A percentile compares a stretch with the other conserved stretches of the same genome.
Evolutionary conservation across 2,888 invertebrate species (phyloP).

Genomic region (Gerosis bhagava): DNA sequence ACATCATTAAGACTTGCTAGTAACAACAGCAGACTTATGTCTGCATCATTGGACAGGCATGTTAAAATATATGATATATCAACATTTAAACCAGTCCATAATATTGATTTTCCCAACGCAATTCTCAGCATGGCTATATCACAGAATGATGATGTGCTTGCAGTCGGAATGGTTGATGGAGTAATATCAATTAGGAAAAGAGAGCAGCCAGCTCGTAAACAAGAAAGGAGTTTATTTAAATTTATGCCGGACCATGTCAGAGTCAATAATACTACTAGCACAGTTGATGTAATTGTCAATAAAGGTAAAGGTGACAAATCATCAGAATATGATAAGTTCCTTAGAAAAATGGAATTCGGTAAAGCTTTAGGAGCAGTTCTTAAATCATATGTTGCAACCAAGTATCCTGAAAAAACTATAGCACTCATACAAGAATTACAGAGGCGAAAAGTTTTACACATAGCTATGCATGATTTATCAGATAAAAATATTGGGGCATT

Average conservation of each 20-base stretch:
- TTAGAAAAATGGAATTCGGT: constrained; percentile 91
- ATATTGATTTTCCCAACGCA: constrained; percentile 94
- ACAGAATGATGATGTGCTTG: constrained; percentile 90
- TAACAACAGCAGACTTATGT: constrained; percentile 91
- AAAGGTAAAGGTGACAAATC: constrained; percentile 62
- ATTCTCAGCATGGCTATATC: constrained; percentile 92
- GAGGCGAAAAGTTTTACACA: constrained; percentile 89
- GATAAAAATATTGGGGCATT: constrained; percentile 85
- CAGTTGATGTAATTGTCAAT: constrained; percentile 78
- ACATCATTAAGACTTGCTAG: constrained; percentile 93
- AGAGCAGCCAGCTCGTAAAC: constrained; percentile 78
- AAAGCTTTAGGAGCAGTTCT: constrained; percentile 90
- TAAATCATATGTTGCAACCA: constrained; percentile 78
- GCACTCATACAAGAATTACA: constrained; percentile 93
- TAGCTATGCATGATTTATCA: constrained; percentile 88
- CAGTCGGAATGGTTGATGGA: constrained; percentile 96
- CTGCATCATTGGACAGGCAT: constrained; percentile 96
- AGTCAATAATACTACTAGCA: constrained; percentile 28
- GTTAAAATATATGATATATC: constrained; percentile 95
- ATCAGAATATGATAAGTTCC: constrained; percentile 85
- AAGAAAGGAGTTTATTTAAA: constrained; percentile 69
- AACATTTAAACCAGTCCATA: constrained; percentile 93
- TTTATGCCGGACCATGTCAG: constrained; percentile 72
- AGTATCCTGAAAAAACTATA: constrained; percentile 89
- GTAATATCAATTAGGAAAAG: constrained; percentile 92